These are phyloP conservation scores for Therioaphis trifolii DNA, from an alignment of 2,888 invertebrate genomes.

Conservation along the genomic window DNA sequence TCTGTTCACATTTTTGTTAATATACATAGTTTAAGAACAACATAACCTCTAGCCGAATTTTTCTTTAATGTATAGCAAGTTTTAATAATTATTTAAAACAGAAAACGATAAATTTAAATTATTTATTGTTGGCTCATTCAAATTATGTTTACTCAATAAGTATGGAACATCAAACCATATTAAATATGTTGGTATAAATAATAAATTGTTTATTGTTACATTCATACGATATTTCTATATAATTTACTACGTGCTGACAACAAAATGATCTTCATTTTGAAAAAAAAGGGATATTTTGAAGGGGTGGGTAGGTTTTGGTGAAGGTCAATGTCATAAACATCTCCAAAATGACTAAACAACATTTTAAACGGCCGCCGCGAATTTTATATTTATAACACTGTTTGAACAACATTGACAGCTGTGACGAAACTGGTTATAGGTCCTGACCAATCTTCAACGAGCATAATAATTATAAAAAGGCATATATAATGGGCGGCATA, in stretches of 20 bases:
- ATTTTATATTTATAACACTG: slow-evolving; percentile 53
- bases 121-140: too few relatives aligned
- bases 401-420: slow-evolving; percentile 60
- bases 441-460: slow-evolving; percentile 40
- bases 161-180: too few relatives aligned
- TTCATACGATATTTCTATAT: neutral
- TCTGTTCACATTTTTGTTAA: too few relatives aligned
- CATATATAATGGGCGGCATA: slow-evolving; percentile 25
- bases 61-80: too few relatives aligned
- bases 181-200: too few relatives aligned
- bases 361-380: slow-evolving; percentile 48
- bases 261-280: neutral
- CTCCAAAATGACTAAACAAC: slow-evolving; percentile 55
- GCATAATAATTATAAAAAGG: slow-evolving; percentile 50
- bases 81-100: too few relatives aligned
- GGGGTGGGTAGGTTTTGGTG: slow-evolving; percentile 7
- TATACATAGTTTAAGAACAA: too few relatives aligned
- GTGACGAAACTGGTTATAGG: slow-evolving; percentile 60
- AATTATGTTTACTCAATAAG: too few relatives aligned
- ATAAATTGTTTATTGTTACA: neutral
- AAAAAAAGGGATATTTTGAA: slow-evolving; percentile 8
- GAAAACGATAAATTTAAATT: too few relatives aligned
- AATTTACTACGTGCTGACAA: slow-evolving; percentile 28
- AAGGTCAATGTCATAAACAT: slow-evolving; percentile 54
- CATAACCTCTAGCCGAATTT: too few relatives aligned